Percentiles rank a stretch among this genome's conserved stretches.
phyloP scores from a whole-genome alignment of 2,797 vertebrate species.

The Karalla daura region DNA sequence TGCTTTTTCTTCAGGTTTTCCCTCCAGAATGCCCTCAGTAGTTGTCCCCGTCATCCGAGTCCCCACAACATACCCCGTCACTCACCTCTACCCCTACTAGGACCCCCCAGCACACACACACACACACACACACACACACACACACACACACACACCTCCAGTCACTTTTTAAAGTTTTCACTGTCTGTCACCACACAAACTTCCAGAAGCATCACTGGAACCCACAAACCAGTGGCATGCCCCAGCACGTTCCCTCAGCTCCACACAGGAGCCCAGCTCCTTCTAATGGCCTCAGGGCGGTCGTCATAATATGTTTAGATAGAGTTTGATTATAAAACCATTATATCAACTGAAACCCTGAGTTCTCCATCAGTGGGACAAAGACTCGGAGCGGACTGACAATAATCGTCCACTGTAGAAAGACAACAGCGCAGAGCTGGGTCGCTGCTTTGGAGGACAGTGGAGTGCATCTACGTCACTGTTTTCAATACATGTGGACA shows the following conservation, averaged over 20 bases:
- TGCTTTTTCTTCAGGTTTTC: constrained; percentile 68
- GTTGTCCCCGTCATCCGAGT: constrained; percentile 70
- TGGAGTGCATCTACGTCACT: too few species aligned
- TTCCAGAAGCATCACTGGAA: constrained; percentile 1
- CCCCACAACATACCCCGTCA: constrained; percentile 59
- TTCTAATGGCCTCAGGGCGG: neutral
- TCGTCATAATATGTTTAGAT: neutral
- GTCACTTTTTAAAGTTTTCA: constrained; percentile 16
- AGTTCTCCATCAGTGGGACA: neutral
- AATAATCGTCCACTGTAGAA: neutral
- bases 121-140: constrained; percentile 6
- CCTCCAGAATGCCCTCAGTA: constrained; percentile 72
- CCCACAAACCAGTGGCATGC: neutral
- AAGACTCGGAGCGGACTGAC: too few species aligned
- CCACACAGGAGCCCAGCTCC: neutral
- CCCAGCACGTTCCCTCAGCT: neutral
- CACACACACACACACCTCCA: constrained; percentile 12
- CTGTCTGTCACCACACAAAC: neutral
- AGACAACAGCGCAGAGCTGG: too few species aligned
- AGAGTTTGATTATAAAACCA: constrained; percentile 5
- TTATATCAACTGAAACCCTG: neutral
- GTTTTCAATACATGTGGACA: too few species aligned
- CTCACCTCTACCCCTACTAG: constrained; percentile 69
- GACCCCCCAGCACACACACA: constrained; percentile 19
- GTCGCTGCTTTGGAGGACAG: too few species aligned